A percentile compares a stretch with the other conserved stretches of the same genome.
Conservation (phyloP, 2,888 invertebrate genomes). For the Apodemia hepburni region DNA sequence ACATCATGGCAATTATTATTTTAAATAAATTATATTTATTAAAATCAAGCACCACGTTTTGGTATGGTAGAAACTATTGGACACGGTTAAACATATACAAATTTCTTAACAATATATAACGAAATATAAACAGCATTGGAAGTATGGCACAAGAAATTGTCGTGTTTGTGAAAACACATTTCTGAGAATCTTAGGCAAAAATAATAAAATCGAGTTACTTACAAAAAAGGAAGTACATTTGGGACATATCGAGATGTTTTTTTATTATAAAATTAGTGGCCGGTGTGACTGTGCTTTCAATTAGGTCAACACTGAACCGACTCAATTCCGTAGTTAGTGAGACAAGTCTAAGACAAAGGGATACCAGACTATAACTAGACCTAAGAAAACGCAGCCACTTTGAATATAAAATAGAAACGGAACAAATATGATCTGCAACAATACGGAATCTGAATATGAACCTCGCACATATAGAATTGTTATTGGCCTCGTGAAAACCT, state of each 20-base stretch:
- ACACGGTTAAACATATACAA: conserved; percentile 1
- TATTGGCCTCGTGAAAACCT: no score
- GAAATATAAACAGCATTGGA: conserved; percentile 1
- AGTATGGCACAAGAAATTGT: conserved; percentile 12
- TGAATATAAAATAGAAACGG: no score
- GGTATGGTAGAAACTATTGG: neutral
- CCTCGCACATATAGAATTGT: no score
- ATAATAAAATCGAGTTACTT: neutral
- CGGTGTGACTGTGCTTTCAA: no score
- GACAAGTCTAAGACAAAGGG: no score
- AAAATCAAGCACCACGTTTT: conserved; percentile 6
- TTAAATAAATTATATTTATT: neutral
- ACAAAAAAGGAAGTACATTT: neutral
- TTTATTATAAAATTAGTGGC: no score
- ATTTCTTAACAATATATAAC: neutral
- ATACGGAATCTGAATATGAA: no score
- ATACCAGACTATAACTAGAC: no score
- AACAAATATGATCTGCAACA: no score
- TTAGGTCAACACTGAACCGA: no score
- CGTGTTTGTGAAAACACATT: neutral
- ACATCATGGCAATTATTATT: neutral
- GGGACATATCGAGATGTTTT: neutral
- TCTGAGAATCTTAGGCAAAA: conserved; percentile 2
- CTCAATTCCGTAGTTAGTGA: no score
- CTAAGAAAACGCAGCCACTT: no score